Evolutionary conservation across 2,113 vertebrate species (phyloP), one percentile per base, ranked within the genome.

Genomic region (Ptychochromis oligacanthus): DNA sequence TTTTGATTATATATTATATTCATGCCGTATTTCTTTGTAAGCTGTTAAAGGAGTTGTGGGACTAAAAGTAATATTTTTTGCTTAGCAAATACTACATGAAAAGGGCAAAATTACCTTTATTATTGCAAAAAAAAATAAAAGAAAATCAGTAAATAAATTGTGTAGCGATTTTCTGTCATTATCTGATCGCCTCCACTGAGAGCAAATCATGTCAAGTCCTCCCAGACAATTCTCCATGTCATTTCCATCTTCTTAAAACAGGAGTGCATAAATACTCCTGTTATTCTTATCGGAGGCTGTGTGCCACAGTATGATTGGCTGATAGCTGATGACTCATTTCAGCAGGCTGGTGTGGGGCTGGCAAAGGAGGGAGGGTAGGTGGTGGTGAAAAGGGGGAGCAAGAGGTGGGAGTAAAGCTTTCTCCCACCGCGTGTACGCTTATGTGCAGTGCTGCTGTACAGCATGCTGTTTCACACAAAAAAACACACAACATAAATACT

Each of bases 261-360:
- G 87, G 88, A 95, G 89, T 93, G 92, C 91, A 95, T 92, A 88
- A 93, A 91, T 90, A 94, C 96, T 92, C 80, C 87, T 92, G 92
- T 87, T 95, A 96, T 95, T 96, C 93, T 95, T 95, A 96, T 96
- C 95, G 92, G 78, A 93, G 90, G 95, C 96, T 95, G 94, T 93
- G 93, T 95, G 84, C 88, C 89, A 88, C 87, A 49, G 72, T 86
- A 74, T 89, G 93, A 97, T 97, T 97, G 97, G 97, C 92, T 93
- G 93, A 87, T 72, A 80, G 89, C 89, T 96, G 91, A 83, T 89
- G 92, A 93, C 94, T 96, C 96, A 96, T 95, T 94, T 96, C 96
- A 96, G 96, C 97, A 96, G 96, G 96, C 95, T 90, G 90, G 94
- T 89, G 91, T 89, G 88, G 88, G 89, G 91, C 92, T 90, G 90